Evolutionary conservation across 2,888 invertebrate genomes (phyloP).

Genomic region (Catocala sponsa): DNA sequence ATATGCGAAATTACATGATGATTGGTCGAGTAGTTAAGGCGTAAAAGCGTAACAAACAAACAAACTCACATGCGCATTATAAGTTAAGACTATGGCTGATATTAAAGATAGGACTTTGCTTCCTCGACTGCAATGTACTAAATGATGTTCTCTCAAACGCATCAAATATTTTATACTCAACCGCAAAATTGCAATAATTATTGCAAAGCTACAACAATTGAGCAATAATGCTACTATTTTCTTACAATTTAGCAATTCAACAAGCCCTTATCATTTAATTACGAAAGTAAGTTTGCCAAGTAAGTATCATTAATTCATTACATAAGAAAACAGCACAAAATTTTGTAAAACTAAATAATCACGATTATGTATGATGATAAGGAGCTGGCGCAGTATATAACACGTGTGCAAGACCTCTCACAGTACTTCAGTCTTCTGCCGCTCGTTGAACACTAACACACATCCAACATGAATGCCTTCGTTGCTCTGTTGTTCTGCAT

Average conservation of each 20-base stretch:
- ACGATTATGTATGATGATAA: not conserved
- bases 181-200: not conserved
- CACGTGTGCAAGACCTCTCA: not conserved
- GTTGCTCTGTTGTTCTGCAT: slow-evolving; percentile 55
- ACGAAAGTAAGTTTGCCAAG: not conserved
- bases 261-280: not conserved
- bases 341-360: not conserved
- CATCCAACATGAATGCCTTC: slow-evolving; percentile 52
- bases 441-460: slow-evolving; percentile 22
- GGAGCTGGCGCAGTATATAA: not conserved
- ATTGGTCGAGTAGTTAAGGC: too few species aligned
- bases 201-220: not conserved
- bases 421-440: slow-evolving; percentile 24
- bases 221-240: too few species aligned
- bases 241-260: not conserved
- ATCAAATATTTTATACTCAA: not conserved
- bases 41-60: too few species aligned
- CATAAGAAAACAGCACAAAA: too few species aligned
- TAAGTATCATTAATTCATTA: too few species aligned
- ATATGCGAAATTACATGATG: too few species aligned
- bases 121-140: slow-evolving; percentile 4
- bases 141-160: not conserved
- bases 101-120: too few species aligned
- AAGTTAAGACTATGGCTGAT: too few species aligned
- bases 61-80: too few species aligned